Percentiles rank a stretch among this genome's conserved stretches.
Conservation (phyloP, 2,797 vertebrate species). For the Coluber constrictor region DNA sequence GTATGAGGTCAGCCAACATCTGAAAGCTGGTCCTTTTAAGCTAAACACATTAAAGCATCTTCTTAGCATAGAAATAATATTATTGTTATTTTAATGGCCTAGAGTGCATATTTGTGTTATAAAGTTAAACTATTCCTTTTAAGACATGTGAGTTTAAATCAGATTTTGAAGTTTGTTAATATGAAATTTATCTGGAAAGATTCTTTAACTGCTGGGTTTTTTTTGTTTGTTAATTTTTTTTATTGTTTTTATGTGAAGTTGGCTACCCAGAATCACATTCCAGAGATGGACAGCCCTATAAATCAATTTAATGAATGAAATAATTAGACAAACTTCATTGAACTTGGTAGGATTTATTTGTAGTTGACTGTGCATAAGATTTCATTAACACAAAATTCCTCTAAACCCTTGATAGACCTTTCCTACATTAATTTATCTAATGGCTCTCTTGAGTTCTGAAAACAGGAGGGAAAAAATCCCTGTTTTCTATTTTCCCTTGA, state of each 20-base stretch:
- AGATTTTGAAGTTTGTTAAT: slow-evolving; percentile 38
- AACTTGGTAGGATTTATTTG: neutral
- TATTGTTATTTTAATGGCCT: slow-evolving; percentile 38
- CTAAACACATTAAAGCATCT: slow-evolving; percentile 55
- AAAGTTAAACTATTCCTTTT: slow-evolving; percentile 43
- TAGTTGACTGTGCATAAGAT: neutral
- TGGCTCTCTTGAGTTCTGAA: neutral
- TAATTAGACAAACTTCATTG: neutral
- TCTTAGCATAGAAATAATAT: slow-evolving; percentile 53
- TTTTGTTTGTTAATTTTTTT: neutral
- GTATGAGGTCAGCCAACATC: slow-evolving; percentile 8
- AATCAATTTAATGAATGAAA: neutral
- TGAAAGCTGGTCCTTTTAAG: slow-evolving; percentile 26
- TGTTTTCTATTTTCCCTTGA: neutral
- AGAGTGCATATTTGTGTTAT: slow-evolving; percentile 36
- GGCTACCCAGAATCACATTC: neutral
- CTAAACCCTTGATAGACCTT: neutral
- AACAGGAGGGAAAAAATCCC: neutral
- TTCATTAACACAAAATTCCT: neutral
- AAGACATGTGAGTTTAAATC: slow-evolving; percentile 38
- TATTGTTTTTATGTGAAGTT: neutral
- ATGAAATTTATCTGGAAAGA: slow-evolving; percentile 16
- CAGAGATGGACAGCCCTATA: neutral
- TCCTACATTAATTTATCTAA: neutral
- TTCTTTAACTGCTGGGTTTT: neutral